Conservation (phyloP, 1,140 invertebrate genomes). For the Argopecten irradians region DNA sequence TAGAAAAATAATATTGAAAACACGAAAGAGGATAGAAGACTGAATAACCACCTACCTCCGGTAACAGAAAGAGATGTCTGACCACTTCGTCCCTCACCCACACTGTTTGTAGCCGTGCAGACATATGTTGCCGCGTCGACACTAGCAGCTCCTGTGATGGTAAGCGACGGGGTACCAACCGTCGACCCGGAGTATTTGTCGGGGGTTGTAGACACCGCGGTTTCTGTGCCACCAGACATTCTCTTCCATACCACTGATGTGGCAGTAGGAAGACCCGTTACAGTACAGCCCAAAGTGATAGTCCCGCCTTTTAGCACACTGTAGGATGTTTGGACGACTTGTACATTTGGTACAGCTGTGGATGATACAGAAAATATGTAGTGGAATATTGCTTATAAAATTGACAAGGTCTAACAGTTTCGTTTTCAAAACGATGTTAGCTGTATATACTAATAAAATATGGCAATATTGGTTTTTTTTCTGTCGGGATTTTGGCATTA, state of each 20-base stretch:
- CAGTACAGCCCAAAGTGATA: constrained; percentile 36
- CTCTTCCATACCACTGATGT: constrained; percentile 38
- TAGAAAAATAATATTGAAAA: too few relatives aligned
- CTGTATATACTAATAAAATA: too few relatives aligned
- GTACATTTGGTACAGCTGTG: constrained; percentile 43
- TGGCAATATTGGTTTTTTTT: too few relatives aligned
- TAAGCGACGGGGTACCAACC: constrained; percentile 25
- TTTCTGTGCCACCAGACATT: constrained; percentile 19
- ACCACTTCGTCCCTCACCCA: not conserved
- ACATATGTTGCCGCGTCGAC: constrained; percentile 7
- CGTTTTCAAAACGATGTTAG: too few relatives aligned
- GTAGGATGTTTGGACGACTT: constrained; percentile 34
- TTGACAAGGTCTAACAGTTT: too few relatives aligned
- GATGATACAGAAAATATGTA: too few relatives aligned
- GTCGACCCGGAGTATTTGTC: constrained; percentile 33
- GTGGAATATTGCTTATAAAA: too few relatives aligned
- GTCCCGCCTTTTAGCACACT: constrained; percentile 28
- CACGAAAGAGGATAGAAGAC: too few relatives aligned
- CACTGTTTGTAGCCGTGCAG: constrained; percentile 23
- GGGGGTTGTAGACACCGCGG: not conserved
- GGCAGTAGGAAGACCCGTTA: constrained; percentile 20
- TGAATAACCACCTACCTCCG: constrained; percentile 40
- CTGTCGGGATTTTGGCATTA: too few relatives aligned
- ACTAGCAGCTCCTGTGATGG: not conserved
- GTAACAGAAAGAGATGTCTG: constrained; percentile 36